These are phyloP conservation scores for Pseudopleuronectes americanus DNA, from an alignment of 2,797 vertebrate genomes.

Conservation along the genomic window DNA sequence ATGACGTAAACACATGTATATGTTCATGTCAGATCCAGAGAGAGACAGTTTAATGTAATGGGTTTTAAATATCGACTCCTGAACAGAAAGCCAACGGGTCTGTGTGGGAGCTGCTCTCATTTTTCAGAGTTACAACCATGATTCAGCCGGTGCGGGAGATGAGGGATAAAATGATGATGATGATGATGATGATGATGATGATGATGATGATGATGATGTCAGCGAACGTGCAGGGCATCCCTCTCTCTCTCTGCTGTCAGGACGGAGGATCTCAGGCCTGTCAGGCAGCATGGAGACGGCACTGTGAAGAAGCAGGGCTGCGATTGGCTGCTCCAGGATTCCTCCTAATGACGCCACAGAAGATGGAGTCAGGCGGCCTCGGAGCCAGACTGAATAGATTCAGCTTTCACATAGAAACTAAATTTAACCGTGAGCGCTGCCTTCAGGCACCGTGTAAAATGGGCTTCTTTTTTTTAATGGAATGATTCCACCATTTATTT, in stretches of 20 bases:
- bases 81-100: neutral
- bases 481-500: neutral
- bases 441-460: neutral
- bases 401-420: conserved; percentile 6
- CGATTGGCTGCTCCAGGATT: conserved; percentile 62
- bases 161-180: conserved; percentile 7
- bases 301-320: conserved; percentile 24
- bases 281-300: conserved; percentile 31
- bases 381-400: conserved; percentile 17
- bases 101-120: conserved; percentile 3
- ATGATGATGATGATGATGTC: conserved; percentile 13
- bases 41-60: too few relatives aligned
- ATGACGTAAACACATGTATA: too few relatives aligned
- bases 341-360: conserved; percentile 52
- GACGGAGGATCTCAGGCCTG: conserved; percentile 24
- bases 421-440: neutral
- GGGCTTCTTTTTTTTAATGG: neutral
- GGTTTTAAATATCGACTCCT: neutral
- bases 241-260: conserved; percentile 50
- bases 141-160: conserved; percentile 37
- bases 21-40: too few relatives aligned
- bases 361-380: conserved; percentile 53
- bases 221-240: conserved; percentile 46
- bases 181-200: conserved; percentile 6
- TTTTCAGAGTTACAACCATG: conserved; percentile 8